phyloP scores from a whole-genome alignment of 2,888 invertebrate species.

The Lacanobia wlatinum region DNA sequence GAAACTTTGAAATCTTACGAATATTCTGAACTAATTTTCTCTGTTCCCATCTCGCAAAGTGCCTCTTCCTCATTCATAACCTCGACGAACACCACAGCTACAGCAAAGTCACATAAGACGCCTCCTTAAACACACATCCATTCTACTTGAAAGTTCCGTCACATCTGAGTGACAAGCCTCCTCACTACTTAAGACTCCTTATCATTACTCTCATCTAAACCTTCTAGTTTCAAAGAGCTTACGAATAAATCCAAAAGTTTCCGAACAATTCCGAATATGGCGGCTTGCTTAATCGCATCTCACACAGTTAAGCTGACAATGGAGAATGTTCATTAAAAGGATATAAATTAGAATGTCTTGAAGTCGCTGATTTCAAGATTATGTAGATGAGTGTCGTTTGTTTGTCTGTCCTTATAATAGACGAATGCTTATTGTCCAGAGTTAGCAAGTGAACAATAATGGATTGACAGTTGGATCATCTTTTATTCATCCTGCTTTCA shows the following conservation, averaged over 20 bases:
- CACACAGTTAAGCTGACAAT: slow-evolving; percentile 74
- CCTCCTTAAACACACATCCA: slow-evolving; percentile 11
- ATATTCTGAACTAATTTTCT: slow-evolving; percentile 56
- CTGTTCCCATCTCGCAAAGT: slow-evolving; percentile 51
- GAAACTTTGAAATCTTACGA: slow-evolving; percentile 52
- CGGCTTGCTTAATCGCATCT: slow-evolving; percentile 60
- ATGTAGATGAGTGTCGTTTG: slow-evolving; percentile 62
- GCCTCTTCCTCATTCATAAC: not conserved
- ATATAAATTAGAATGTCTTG: slow-evolving; percentile 64
- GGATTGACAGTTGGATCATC: slow-evolving; percentile 60
- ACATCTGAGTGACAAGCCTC: slow-evolving; percentile 54
- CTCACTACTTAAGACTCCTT: slow-evolving; percentile 50
- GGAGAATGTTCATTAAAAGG: slow-evolving; percentile 72
- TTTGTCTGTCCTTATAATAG: slow-evolving; percentile 56
- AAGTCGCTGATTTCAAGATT: slow-evolving; percentile 71
- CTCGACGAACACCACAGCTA: not conserved
- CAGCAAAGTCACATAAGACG: slow-evolving; percentile 4
- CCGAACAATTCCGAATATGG: slow-evolving; percentile 58
- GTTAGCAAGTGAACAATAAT: slow-evolving; percentile 63
- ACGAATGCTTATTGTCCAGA: slow-evolving; percentile 54
- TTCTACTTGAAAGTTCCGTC: slow-evolving; percentile 48
- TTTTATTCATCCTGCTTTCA: slow-evolving; percentile 57
- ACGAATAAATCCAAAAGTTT: slow-evolving; percentile 64
- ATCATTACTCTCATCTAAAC: slow-evolving; percentile 60
- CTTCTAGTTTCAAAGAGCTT: slow-evolving; percentile 60